Percentiles rank a stretch among this genome's conserved stretches.
Evolutionary conservation across 2,888 invertebrate species (phyloP).

Genomic region (Platynereis dumerilii): DNA sequence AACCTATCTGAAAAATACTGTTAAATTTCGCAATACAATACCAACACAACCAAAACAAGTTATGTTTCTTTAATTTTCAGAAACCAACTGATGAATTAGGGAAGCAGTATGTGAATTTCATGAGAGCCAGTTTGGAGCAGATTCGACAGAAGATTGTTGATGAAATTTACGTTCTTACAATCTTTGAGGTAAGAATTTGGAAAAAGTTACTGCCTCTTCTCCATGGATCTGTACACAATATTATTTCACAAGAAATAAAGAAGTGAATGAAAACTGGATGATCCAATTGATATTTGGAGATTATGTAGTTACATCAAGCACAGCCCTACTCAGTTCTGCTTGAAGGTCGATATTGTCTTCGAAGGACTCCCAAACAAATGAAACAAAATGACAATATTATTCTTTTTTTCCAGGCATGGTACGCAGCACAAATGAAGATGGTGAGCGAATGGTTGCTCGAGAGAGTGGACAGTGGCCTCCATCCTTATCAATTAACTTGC

Average conservation of each 20-base stretch:
- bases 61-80: too few species aligned
- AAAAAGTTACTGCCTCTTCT: not conserved
- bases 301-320: too few species aligned
- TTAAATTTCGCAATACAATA: too few species aligned
- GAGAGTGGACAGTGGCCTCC: conserved; percentile 88
- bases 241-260: not conserved
- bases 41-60: too few species aligned
- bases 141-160: conserved; percentile 93
- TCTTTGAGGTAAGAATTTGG: conserved; percentile 73
- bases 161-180: conserved; percentile 81
- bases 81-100: conserved; percentile 92
- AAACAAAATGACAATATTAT: too few species aligned
- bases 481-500: conserved; percentile 97
- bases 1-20: too few species aligned
- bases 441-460: conserved; percentile 94
- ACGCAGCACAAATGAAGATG: conserved; percentile 90
- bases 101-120: conserved; percentile 96
- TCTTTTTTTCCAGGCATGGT: conserved; percentile 78
- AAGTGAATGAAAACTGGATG: too few species aligned
- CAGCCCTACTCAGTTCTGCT: too few species aligned
- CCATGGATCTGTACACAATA: not conserved
- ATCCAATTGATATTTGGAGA: too few species aligned
- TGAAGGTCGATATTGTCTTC: too few species aligned
- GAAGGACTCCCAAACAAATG: too few species aligned
- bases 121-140: conserved; percentile 97